A percentile compares a stretch with the other conserved stretches of the same genome.
These are phyloP conservation scores for Xenopus petersii DNA, from an alignment of 2,797 vertebrate species.

Conservation along the genomic window DNA sequence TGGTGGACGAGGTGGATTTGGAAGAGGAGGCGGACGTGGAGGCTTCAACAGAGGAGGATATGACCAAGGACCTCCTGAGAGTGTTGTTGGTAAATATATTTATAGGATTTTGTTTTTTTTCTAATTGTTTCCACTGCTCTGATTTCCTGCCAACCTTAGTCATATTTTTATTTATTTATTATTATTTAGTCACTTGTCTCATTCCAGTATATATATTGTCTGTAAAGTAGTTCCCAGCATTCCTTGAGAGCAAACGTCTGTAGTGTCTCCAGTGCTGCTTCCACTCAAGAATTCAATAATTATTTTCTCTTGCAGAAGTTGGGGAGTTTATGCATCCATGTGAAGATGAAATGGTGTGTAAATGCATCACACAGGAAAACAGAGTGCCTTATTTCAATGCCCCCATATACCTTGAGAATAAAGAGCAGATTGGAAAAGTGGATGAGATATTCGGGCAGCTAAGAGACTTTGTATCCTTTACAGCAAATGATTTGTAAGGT, in stretches of 20 bases:
- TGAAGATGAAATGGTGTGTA: slow-evolving; percentile 94
- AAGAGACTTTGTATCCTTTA: slow-evolving; percentile 95
- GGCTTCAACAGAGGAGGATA: slow-evolving; percentile 85
- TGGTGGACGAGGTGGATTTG: slow-evolving; percentile 71
- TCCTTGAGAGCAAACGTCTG: too few species aligned
- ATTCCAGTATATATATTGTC: too few species aligned
- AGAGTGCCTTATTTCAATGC: slow-evolving; percentile 98
- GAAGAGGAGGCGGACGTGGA: slow-evolving; percentile 75
- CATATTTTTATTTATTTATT: too few species aligned
- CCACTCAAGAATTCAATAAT: too few species aligned
- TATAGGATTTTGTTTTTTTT: too few species aligned
- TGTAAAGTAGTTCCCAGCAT: too few species aligned
- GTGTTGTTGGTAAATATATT: slow-evolving; percentile 82
- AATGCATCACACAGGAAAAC: slow-evolving; percentile 89
- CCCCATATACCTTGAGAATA: slow-evolving; percentile 95
- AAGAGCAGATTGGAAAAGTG: slow-evolving; percentile 96
- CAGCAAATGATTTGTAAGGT: background rate
- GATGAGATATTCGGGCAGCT: slow-evolving; percentile 97
- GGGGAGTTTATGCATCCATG: slow-evolving; percentile 96
- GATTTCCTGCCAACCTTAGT: too few species aligned
- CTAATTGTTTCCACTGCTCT: too few species aligned
- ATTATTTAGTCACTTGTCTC: too few species aligned
- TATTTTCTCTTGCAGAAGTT: slow-evolving; percentile 67
- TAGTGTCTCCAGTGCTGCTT: too few species aligned
- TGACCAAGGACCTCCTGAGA: slow-evolving; percentile 86